Conservation (phyloP, 1,140 invertebrate genomes). For the Bombus turneri region DNA sequence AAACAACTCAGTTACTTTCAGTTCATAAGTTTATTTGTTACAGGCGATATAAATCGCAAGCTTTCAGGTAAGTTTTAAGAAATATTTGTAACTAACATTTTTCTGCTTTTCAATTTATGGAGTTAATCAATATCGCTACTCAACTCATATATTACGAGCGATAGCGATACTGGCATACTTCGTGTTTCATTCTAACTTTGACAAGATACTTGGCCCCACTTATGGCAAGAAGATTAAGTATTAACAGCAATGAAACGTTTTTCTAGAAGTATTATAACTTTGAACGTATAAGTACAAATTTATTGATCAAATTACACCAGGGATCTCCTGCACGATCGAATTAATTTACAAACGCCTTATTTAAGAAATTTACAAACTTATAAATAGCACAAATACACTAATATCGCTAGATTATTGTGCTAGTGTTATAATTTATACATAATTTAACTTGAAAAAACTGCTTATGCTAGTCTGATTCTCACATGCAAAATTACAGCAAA, state of each 20-base stretch:
- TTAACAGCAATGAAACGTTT: too few species aligned
- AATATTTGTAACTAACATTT: background rate
- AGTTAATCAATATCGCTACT: background rate
- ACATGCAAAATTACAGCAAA: constrained; percentile 18
- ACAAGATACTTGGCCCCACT: background rate
- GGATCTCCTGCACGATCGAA: too few species aligned
- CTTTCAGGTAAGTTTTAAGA: background rate
- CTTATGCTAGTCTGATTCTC: background rate
- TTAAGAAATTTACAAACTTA: too few species aligned
- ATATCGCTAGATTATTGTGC: too few species aligned
- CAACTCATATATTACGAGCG: background rate
- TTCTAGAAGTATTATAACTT: too few species aligned
- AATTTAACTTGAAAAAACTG: background rate
- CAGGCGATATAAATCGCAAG: background rate
- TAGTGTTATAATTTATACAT: too few species aligned
- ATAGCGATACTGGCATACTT: background rate
- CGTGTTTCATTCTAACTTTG: background rate
- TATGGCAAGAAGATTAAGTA: background rate
- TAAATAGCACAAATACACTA: too few species aligned
- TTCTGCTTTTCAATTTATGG: background rate
- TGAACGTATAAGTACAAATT: too few species aligned
- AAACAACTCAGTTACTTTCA: background rate
- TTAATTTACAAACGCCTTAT: too few species aligned
- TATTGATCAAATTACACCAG: too few species aligned
- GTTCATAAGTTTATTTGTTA: background rate